phyloP scores from a whole-genome alignment of 2,113 vertebrate species.

The Odontophorus gujanensis region DNA sequence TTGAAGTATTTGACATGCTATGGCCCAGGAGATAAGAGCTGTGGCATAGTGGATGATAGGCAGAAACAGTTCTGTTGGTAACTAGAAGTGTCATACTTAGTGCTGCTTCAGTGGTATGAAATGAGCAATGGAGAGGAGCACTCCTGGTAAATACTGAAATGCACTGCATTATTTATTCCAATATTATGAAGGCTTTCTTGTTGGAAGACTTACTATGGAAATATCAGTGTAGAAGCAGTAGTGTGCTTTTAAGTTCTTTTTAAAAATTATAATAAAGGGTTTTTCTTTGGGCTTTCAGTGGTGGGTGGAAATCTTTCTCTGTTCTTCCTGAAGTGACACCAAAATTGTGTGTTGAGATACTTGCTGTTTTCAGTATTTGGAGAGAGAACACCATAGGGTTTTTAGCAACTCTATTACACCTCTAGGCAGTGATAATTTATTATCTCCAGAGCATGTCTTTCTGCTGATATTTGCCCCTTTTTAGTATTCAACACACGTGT shows the following conservation, averaged over 20 bases:
- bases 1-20: conserved; percentile 58
- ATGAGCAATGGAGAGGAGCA: background rate
- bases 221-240: background rate
- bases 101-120: background rate
- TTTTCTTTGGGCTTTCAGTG: background rate
- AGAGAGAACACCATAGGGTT: background rate
- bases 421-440: background rate
- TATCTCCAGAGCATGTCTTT: background rate
- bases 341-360: background rate
- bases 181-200: background rate
- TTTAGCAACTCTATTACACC: background rate
- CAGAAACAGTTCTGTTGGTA: background rate
- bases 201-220: background rate
- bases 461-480: background rate
- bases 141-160: background rate
- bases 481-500: background rate
- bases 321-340: background rate
- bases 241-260: background rate
- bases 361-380: background rate
- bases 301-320: background rate
- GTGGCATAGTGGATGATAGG: conserved; percentile 10
- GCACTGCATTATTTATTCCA: background rate
- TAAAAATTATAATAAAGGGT: background rate
- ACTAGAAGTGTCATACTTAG: background rate
- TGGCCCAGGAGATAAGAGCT: conserved; percentile 31